A percentile compares a stretch with the other conserved stretches of the same genome.
Conservation (phyloP, 2,113 vertebrate species). For the Pyxicephalus adspersus region DNA sequence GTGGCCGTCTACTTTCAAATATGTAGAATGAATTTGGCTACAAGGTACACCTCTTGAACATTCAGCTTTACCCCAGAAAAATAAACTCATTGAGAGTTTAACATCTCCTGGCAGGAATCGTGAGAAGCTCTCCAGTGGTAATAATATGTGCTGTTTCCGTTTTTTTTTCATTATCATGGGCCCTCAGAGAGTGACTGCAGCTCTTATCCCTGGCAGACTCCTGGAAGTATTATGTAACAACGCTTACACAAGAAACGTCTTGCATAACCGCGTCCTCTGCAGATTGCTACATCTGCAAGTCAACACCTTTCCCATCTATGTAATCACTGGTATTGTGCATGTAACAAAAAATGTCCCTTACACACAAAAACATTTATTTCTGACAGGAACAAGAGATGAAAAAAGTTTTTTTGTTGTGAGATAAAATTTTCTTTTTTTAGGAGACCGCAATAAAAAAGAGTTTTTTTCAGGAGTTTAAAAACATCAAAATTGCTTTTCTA, state of each 20-base stretch:
- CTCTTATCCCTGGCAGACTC: background rate
- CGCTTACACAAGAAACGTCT: conserved; percentile 6
- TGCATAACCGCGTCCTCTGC: background rate
- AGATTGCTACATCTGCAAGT: background rate
- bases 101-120: background rate
- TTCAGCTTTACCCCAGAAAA: no score
- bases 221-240: background rate
- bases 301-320: background rate
- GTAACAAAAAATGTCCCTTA: no score
- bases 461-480: no score
- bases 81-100: background rate
- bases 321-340: background rate
- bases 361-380: no score
- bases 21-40: no score
- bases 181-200: background rate
- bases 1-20: no score
- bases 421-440: no score
- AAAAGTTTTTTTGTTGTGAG: no score
- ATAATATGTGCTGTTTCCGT: background rate
- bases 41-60: no score
- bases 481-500: no score
- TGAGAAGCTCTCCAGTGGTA: background rate
- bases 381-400: no score
- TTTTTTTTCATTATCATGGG: background rate
- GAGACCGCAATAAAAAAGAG: no score